Evolutionary conservation across 92 coral and sea anemone species (phyloP), one percentile per base, ranked within the genome.

Genomic region (Zoanthus solanderi): DNA sequence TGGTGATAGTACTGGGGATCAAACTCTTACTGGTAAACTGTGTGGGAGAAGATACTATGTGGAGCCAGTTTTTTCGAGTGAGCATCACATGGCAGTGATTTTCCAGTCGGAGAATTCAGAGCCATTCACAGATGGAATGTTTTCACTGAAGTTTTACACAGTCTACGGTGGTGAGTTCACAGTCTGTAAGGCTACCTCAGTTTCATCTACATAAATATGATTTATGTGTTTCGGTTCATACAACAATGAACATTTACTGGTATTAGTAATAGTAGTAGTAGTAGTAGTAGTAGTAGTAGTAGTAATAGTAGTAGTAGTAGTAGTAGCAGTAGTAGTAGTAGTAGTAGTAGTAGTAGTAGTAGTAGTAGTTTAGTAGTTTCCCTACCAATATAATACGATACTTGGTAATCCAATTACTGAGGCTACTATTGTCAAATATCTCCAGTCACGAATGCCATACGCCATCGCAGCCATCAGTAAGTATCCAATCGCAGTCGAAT

Each of bases 371-470:
- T 65, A 17, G 15, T 14, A 10, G 0, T 12, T 18, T 45, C 34
- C 95, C 85, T 75, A 94, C 97, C 91, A 92, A 90, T 88, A 90
- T 9, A 84, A 87, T 52, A 90, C 71, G 28, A 83, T 78, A 75
- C 87, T 67, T 1, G 96, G 92, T 14, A 92, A 56, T 0, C 96
- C 98, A 45, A 87, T 17, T 6, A 68, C 60, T 73, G 96, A 87
- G 28, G 79, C 71, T 30, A 75, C 92, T 4, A 93, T 79, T 57
- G 90, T 93, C 69, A 95, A 58, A 74, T 73, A 69, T 46, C 92
- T 88, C 98, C 98, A 95, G 71, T 93, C 89, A 37, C 98, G 94
- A 11, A 95, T 90, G 29, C 61, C 83, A 86, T 89, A 95, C 6
- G 96, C 98, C 78, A 91, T 74, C 54, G 86, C 91, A 47, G 94